Evolutionary conservation across 2,888 invertebrate genomes (phyloP).

Genomic region (Eristalis tenax): DNA sequence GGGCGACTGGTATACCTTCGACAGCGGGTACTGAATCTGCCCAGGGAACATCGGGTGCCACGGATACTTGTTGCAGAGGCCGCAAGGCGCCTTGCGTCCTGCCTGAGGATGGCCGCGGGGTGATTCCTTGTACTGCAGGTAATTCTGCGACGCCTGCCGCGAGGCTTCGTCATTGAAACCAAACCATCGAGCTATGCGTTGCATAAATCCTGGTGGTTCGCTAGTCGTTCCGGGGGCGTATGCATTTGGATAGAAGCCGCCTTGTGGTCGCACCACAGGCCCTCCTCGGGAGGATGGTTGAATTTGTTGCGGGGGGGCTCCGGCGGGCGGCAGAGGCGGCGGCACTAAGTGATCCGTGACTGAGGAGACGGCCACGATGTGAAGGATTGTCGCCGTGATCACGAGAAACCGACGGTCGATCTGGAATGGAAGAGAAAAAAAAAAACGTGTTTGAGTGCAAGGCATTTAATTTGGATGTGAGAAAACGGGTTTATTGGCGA

Average conservation of each 20-base stretch:
- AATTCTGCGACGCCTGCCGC: conserved; percentile 71
- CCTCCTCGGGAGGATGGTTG: conserved; percentile 30
- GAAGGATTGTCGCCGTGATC: conserved; percentile 36
- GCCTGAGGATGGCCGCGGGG: conserved; percentile 71
- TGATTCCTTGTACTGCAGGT: conserved; percentile 65
- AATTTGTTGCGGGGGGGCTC: conserved; percentile 56
- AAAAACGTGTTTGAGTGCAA: not conserved
- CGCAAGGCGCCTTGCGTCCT: conserved; percentile 84
- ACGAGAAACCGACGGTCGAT: conserved; percentile 31
- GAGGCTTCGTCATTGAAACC: conserved; percentile 75
- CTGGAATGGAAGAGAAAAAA: conserved; percentile 33
- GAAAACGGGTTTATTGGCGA: not conserved
- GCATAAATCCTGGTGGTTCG: conserved; percentile 78
- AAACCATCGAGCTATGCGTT: conserved; percentile 80
- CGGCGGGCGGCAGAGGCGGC: conserved; percentile 74
- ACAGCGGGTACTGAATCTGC: conserved; percentile 73
- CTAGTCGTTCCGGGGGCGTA: conserved; percentile 25
- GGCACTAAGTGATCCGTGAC: conserved; percentile 78
- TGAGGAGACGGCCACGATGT: conserved; percentile 71
- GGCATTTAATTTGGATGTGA: not conserved
- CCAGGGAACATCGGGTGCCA: conserved; percentile 88
- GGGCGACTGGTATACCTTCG: conserved; percentile 59
- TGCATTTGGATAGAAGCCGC: conserved; percentile 27
- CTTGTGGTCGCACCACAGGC: conserved; percentile 31
- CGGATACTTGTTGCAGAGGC: conserved; percentile 90